Conservation (phyloP, 2,113 vertebrate species). For the Solenodon paradoxus region DNA sequence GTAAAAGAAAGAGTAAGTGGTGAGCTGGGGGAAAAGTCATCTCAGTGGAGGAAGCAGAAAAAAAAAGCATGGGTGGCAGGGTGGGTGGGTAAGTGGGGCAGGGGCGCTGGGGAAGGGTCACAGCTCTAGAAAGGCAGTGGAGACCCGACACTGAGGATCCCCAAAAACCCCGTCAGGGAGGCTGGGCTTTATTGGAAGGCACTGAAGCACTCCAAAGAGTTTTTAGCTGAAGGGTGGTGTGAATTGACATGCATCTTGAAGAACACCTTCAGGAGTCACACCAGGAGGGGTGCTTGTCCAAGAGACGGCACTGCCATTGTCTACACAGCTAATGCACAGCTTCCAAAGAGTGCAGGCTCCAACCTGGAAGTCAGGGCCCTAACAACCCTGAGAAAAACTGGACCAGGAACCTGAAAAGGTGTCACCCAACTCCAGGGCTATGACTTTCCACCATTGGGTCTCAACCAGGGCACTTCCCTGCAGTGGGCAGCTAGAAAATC, state of each 20-base stretch:
- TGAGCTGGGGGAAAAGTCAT: neutral
- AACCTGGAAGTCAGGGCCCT: no score
- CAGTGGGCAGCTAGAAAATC: neutral
- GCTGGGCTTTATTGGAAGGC: no score
- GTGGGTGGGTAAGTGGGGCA: no score
- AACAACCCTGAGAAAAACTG: no score
- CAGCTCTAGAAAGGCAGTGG: neutral
- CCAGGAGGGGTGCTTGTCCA: neutral
- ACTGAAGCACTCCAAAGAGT: neutral
- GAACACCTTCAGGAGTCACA: no score
- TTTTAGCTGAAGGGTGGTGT: neutral
- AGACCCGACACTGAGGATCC: neutral
- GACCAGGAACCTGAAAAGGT: neutral
- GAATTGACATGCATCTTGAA: neutral
- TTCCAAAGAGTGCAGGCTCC: neutral
- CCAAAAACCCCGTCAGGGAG: neutral
- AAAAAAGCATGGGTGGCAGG: fast-evolving
- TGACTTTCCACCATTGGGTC: neutral
- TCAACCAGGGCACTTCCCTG: neutral
- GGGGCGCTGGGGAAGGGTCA: fast-evolving
- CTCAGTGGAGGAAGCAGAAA: neutral
- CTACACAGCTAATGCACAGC: neutral
- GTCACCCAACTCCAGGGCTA: neutral
- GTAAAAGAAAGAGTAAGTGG: neutral
- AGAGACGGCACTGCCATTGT: neutral